Evolutionary conservation across 1,140 invertebrate genomes (phyloP), one percentile per base, ranked within the genome.

Genomic region (Caerostris extrusa): DNA sequence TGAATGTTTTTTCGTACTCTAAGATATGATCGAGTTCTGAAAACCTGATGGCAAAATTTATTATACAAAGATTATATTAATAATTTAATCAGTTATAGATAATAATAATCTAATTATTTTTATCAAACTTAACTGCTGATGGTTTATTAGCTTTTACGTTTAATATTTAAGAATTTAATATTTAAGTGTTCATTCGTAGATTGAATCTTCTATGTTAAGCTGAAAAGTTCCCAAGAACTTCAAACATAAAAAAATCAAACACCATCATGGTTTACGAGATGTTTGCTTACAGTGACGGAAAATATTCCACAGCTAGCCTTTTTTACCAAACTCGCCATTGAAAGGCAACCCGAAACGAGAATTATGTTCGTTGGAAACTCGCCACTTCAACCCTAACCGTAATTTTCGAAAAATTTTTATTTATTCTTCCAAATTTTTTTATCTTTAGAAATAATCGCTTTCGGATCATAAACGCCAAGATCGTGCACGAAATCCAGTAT

Each of bases 401-500:
- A 89, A 69, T 89, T 69, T 69, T 34, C 7, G n/a, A n/a, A n/a
- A 69, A 67, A 69, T 12, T 50, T 64, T 64, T 53, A 5, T n/a
- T n/a, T n/a, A 7, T n/a, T 10, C 60, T 8, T n/a, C n/a, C 50
- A n/a, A n/a, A 12, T 5, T 6, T 89, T 89, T 89, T 89, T 71
- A 89, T 89, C 87, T 89, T 89, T 69, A n/a, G n/a, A n/a, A n/a
- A n/a, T n/a, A n/a, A n/a, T n/a, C 64, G 69, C 61, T 89, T 89
- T 89, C 87, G 61, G 87, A 89, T 89, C 87, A 89, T 89, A 89
- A 89, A 89, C 64, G 87, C 64, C 87, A 17, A 89, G 64, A 89
- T 89, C 87, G 87, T 89, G 87, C 87, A 89, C 87, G 87, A 89
- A 89, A 89, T 89, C 64, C 64, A 19, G 87, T 89, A 89, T 89